Conservation (phyloP, 2,888 invertebrate species). For the Copidosoma aretas region DNA sequence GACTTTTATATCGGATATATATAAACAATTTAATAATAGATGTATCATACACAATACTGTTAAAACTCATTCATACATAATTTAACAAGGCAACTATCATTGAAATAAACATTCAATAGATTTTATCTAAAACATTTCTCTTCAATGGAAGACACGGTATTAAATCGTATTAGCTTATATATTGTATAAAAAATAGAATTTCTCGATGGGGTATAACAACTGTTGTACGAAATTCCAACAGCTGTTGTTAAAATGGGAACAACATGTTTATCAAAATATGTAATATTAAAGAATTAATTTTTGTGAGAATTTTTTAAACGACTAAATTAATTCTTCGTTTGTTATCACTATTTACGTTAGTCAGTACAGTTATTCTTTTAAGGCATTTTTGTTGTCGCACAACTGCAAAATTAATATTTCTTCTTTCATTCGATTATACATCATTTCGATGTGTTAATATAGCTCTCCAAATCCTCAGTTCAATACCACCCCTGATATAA, state of each 20-base stretch:
- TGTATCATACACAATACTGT: slow-evolving; percentile 8
- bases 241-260: slow-evolving; percentile 19
- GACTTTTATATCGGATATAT: not conserved
- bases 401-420: slow-evolving; percentile 4
- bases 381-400: slow-evolving; percentile 5
- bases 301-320: slow-evolving; percentile 7
- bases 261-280: slow-evolving; percentile 8
- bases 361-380: slow-evolving; percentile 17
- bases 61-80: slow-evolving; percentile 34
- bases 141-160: slow-evolving; percentile 32
- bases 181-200: slow-evolving; percentile 36
- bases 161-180: slow-evolving; percentile 16
- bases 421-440: slow-evolving; percentile 3
- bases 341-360: slow-evolving; percentile 11
- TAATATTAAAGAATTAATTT: slow-evolving; percentile 16
- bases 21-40: not conserved
- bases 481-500: slow-evolving; percentile 76
- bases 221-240: slow-evolving; percentile 30
- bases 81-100: slow-evolving; percentile 18
- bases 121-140: slow-evolving; percentile 11
- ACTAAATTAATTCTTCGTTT: slow-evolving; percentile 19
- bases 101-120: slow-evolving; percentile 15
- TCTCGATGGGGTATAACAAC: slow-evolving; percentile 22
- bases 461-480: slow-evolving; percentile 85
- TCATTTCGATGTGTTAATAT: slow-evolving; percentile 69